Evolutionary conservation across 1,140 invertebrate species (phyloP).

Genomic region (Bicyclus anynana): DNA sequence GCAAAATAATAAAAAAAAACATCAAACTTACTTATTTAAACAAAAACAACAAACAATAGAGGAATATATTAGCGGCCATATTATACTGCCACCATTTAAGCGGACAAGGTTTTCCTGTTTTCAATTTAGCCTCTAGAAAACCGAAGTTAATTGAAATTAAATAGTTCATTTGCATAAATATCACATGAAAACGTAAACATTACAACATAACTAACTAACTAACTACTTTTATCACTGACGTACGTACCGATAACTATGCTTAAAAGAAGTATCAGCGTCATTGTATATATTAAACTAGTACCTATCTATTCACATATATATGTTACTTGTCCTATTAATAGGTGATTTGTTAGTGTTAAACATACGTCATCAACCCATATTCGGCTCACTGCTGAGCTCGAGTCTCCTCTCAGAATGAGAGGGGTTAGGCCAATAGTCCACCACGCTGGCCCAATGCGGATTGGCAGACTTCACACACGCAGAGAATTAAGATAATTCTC

Average conservation of each 20-base stretch:
- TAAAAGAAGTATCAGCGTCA: neutral
- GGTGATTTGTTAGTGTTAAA: too few species aligned
- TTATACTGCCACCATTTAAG: conserved; percentile 6
- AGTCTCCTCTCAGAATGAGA: too few species aligned
- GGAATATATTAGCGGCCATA: conserved; percentile 15
- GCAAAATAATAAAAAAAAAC: neutral
- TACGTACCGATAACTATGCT: neutral
- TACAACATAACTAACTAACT: neutral
- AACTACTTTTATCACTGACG: conserved; percentile 10
- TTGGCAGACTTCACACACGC: too few species aligned
- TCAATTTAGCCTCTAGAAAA: conserved; percentile 29
- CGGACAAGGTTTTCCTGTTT: conserved; percentile 44
- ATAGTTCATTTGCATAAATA: conserved; percentile 18
- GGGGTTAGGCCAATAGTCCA: too few species aligned
- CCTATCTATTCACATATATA: neutral
- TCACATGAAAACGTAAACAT: conserved; percentile 11
- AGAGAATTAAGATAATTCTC: too few species aligned
- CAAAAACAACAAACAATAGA: conserved; percentile 17
- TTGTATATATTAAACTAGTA: neutral
- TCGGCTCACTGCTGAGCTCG: too few species aligned
- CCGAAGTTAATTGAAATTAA: conserved; percentile 14
- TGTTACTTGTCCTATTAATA: too few species aligned
- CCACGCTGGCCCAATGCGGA: too few species aligned
- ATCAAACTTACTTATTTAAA: neutral
- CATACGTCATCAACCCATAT: too few species aligned